Evolutionary conservation across 2,888 invertebrate genomes (phyloP).

Genomic region (Pseudococcus viburni): DNA sequence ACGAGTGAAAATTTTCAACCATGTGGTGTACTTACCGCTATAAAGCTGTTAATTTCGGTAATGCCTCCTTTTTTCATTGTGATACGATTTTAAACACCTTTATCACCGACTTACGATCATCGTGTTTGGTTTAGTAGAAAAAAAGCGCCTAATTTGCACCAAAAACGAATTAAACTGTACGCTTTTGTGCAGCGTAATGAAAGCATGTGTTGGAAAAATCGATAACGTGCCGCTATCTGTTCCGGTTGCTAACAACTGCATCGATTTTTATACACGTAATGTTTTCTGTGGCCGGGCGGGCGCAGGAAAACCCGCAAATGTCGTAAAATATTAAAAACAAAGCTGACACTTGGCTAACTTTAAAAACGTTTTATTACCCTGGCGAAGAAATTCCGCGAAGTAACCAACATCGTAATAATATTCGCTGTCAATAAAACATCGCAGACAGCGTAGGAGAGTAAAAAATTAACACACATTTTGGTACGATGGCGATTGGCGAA

Average conservation of each 20-base stretch:
- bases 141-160: constrained; percentile 6
- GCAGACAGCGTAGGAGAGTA: neutral
- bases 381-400: neutral
- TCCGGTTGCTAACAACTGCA: constrained; percentile 64
- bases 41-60: constrained; percentile 59
- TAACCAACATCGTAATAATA: neutral
- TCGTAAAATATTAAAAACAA: constrained; percentile 40
- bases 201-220: constrained; percentile 51
- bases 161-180: constrained; percentile 25
- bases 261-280: constrained; percentile 55
- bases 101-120: neutral
- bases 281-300: neutral
- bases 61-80: constrained; percentile 63
- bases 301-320: neutral
- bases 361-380: neutral
- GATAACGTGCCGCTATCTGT: constrained; percentile 57
- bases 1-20: neutral
- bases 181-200: constrained; percentile 42
- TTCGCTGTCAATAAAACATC: neutral
- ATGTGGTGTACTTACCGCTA: constrained; percentile 56
- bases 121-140: neutral
- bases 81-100: neutral
- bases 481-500: neutral
- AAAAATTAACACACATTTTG: neutral
- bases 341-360: neutral